Base-by-base conservation (phyloP, 2,888 invertebrate genomes). In the Endotricha flammealis region DNA sequence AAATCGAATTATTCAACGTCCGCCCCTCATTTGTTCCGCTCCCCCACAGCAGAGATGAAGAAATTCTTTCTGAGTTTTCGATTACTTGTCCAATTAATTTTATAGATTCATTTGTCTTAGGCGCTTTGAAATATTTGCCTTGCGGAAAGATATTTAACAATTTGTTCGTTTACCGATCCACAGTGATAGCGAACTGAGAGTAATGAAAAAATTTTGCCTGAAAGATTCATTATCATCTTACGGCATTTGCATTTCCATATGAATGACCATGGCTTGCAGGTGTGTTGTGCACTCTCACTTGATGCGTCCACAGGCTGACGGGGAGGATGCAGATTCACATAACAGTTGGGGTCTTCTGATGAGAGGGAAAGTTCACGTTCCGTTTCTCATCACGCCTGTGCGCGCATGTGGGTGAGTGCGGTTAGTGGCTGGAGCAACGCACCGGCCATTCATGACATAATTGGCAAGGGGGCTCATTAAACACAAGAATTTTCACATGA, bases 41-140 rank as follows among this genome's bases (percentile, higher is more conserved):
- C 83, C 86, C 82, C 85, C 64, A 72, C 62, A 76, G 57, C 72
- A 77, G 76, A 83, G 77, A 85, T 80, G 81, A 77, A 83, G 83
- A 85, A 86, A 86, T 86, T 85, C 86, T 86, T 86, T 85, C 81
- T 68, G 73, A 86, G 82, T 85, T 86, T 86, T 86, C 86, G 85
- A 86, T 86, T 86, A 85, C 86, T 85, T 79, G 80, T 81, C 80
- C 85, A 86, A 86, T 85, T 85, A 86, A 85, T 83, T 86, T 85
- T 82, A 85, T 86, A 82, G 82, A 81, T 83, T 80, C 79, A 83
- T 86, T 86, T 82, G 79, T 82, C 79, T 83, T 74, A 67, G 68
- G 64, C 54, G 60, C 67, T 76, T 76, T 72, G 75, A 76, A 72
- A 75, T 73, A 75, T 75, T 55, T 50, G 51, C 39, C 23, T 41